Evolutionary conservation across 1,140 invertebrate genomes (phyloP), one percentile per base, ranked within the genome.

Genomic region (Drosophila murphyi): DNA sequence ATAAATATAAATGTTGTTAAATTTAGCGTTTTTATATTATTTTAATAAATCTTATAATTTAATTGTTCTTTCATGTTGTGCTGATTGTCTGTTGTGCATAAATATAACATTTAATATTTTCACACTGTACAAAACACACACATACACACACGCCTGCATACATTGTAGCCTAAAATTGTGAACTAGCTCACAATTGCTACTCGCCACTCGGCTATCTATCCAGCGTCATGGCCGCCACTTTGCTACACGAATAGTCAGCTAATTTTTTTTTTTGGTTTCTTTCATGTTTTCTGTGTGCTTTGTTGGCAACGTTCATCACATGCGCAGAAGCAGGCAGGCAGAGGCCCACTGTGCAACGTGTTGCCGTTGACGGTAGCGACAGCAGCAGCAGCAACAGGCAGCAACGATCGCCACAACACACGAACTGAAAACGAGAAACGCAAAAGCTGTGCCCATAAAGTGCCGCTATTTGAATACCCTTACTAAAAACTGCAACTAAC

Each of bases 281-380:
- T 20, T 20, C 20, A 20, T 20, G 0, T 62, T 72, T 35, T 39
- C 32, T 48, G 45, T 48, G 51, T 70, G 6, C 20, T 59, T 45
- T 59, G 20, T 88, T 88, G 80, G 85, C 85, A 88, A 45, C 70
- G 47, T 54, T 71, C 65, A 72, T 78, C 83, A 72, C 83, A 88
- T 88, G 80, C 83, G 80, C 80, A 83, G 57, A 69, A 51, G 48
- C 62, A 41, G 69, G 32, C 43, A 10, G 32, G 7, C 57, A 31
- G 32, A 60, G 59, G 52, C 87, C 83, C 83, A 87, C 83, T 87
- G 83, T 87, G 83, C 83, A 87, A 87, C 80, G 83, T 88, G 83
- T 88, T 82, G 83, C 85, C 70, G 77, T 83, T 88, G 82, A 76
- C 82, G 82, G 72, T 80, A 78, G 71, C 78, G 72, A 65, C 81